A percentile compares a stretch with the other conserved stretches of the same genome.
phyloP scores from a whole-genome alignment of 2,888 invertebrate genomes.

The Apomyelois bistriatella region DNA sequence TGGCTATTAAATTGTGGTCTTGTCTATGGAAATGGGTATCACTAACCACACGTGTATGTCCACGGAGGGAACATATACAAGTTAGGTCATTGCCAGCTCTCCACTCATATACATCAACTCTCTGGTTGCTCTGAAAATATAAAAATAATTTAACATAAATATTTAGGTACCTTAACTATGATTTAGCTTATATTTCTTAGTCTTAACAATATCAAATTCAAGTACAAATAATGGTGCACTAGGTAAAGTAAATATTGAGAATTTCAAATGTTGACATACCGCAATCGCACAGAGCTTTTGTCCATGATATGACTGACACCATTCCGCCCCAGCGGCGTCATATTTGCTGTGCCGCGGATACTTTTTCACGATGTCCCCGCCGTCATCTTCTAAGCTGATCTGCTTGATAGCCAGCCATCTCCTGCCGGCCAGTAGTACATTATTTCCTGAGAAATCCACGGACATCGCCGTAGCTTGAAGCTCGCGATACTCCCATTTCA shows the following conservation, averaged over 20 bases:
- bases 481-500: slow-evolving; percentile 89
- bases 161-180: no score
- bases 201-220: neutral
- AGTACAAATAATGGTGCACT: no score
- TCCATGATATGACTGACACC: slow-evolving; percentile 90
- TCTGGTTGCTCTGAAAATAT: slow-evolving; percentile 87
- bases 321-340: slow-evolving; percentile 95
- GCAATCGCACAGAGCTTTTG: slow-evolving; percentile 93
- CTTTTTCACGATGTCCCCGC: slow-evolving; percentile 85
- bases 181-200: neutral
- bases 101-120: slow-evolving; percentile 93
- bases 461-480: slow-evolving; percentile 96
- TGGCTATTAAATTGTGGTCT: slow-evolving; percentile 81
- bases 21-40: slow-evolving; percentile 94
- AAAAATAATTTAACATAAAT: neutral
- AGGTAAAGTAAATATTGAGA: no score
- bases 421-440: slow-evolving; percentile 91
- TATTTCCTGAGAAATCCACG: slow-evolving; percentile 91
- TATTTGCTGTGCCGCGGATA: slow-evolving; percentile 94
- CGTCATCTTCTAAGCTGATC: slow-evolving; percentile 86
- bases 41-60: slow-evolving; percentile 92
- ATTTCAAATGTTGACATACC: slow-evolving; percentile 64
- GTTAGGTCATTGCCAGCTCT: slow-evolving; percentile 84
- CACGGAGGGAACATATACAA: slow-evolving; percentile 85
- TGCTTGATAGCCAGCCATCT: slow-evolving; percentile 88